Percentiles rank a stretch among this genome's conserved stretches.
These are phyloP conservation scores for Phytoseiulus persimilis DNA, from an alignment of 2,888 invertebrate species.

Conservation along the genomic window DNA sequence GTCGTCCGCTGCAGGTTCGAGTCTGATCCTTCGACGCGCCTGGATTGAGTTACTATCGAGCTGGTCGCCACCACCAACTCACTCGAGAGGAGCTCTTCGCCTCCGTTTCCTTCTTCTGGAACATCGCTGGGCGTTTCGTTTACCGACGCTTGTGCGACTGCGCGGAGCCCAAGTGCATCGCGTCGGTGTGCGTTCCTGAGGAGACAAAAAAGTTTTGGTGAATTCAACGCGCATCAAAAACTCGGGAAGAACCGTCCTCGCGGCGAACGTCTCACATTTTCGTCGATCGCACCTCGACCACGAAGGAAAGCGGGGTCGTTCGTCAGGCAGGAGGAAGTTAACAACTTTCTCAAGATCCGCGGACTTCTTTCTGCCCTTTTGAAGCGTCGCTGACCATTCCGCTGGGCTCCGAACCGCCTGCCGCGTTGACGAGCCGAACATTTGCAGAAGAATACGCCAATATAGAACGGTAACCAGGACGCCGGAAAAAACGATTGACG, in stretches of 20 bases:
- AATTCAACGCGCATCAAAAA: no score
- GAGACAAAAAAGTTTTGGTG: neutral
- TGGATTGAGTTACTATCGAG: neutral
- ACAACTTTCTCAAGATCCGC: neutral
- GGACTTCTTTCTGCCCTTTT: neutral
- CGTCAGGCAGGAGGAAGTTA: neutral
- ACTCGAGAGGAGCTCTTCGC: neutral
- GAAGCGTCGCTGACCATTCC: neutral
- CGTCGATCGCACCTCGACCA: neutral
- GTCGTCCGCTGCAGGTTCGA: neutral
- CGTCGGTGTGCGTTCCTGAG: neutral
- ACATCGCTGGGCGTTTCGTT: neutral
- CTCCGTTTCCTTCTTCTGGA: neutral
- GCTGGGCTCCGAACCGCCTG: neutral
- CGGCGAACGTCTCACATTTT: no score
- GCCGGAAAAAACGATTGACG: neutral
- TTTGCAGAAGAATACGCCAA: neutral
- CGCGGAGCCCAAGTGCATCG: neutral
- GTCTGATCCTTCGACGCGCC: neutral
- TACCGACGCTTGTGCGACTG: neutral
- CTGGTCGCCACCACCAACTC: neutral
- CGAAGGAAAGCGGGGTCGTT: neutral
- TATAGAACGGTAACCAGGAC: neutral
- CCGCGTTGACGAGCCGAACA: neutral
- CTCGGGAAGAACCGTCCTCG: no score